Evolutionary conservation across 2,113 vertebrate genomes (phyloP).

Genomic region (Elaphurus davidianus): DNA sequence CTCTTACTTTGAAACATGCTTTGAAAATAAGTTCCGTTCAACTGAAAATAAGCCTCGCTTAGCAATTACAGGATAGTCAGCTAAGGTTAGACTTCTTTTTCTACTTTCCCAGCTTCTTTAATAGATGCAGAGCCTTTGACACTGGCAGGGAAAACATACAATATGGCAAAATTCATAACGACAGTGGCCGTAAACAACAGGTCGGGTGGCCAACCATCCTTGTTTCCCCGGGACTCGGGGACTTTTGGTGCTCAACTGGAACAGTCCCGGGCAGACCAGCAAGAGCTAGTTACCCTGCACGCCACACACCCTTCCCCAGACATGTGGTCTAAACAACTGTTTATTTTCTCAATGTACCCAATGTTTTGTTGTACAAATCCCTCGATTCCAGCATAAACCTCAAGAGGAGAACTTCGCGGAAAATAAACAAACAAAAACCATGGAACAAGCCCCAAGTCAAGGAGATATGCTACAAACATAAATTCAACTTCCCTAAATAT

Average conservation of each 20-base stretch:
- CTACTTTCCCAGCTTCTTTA: not conserved
- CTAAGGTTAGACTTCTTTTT: not conserved
- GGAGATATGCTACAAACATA: not conserved
- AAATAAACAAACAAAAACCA: not conserved
- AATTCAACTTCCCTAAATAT: not conserved
- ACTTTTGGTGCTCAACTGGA: not conserved
- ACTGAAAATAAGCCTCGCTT: not conserved
- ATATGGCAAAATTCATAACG: not conserved
- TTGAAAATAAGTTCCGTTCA: not conserved
- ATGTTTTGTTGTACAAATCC: not conserved
- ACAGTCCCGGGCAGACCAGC: not conserved
- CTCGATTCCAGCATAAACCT: not conserved
- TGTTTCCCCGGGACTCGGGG: not conserved
- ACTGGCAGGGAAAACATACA: not conserved
- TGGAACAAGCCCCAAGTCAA: not conserved
- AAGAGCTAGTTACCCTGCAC: rapidly evolving
- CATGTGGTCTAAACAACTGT: not conserved
- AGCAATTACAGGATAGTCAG: not conserved
- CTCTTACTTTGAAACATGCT: not conserved
- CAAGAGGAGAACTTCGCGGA: not conserved
- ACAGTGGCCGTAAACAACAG: not conserved
- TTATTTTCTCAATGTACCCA: not conserved
- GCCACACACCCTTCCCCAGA: not conserved
- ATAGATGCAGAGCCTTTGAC: not conserved
- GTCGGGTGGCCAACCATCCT: not conserved